phyloP scores from a whole-genome alignment of 2,113 vertebrate species.

The Gobius niger region DNA sequence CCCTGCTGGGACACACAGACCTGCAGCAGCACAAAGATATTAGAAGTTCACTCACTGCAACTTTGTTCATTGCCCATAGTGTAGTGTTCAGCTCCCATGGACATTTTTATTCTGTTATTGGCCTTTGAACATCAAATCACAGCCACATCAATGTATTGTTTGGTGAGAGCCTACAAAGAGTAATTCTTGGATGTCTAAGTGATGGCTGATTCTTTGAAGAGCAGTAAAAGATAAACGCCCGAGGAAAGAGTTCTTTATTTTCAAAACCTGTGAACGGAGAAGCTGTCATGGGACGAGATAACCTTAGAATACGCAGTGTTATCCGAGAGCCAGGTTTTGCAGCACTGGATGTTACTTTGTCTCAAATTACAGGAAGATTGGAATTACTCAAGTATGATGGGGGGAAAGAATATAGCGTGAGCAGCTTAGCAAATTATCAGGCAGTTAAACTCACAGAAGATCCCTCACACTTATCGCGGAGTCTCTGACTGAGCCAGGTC shows the following conservation, averaged over 20 bases:
- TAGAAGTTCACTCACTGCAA: not conserved
- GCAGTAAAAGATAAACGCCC: not conserved
- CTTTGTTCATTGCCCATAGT: not conserved
- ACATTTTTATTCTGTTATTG: not conserved
- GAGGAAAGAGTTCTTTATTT: slow-evolving; percentile 12
- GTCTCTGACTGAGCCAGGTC: no score
- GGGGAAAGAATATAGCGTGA: no score
- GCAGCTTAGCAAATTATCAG: no score
- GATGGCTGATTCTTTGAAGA: not conserved
- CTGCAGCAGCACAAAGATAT: slow-evolving; percentile 7
- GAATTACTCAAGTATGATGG: no score
- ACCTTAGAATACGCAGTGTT: no score
- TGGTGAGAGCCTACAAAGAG: not conserved
- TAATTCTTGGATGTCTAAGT: not conserved
- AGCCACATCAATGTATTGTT: not conserved
- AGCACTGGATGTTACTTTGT: no score
- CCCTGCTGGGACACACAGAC: slow-evolving; percentile 5
- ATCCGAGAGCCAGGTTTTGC: no score
- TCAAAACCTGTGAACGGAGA: not conserved
- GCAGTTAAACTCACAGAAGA: no score
- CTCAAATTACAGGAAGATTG: no score
- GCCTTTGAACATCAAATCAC: not conserved
- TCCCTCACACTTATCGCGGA: no score
- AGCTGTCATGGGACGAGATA: no score
- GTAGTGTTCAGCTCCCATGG: not conserved